These are phyloP conservation scores for Drosophila parthenogenetica DNA, from an alignment of 2,888 invertebrate genomes.

Conservation along the genomic window DNA sequence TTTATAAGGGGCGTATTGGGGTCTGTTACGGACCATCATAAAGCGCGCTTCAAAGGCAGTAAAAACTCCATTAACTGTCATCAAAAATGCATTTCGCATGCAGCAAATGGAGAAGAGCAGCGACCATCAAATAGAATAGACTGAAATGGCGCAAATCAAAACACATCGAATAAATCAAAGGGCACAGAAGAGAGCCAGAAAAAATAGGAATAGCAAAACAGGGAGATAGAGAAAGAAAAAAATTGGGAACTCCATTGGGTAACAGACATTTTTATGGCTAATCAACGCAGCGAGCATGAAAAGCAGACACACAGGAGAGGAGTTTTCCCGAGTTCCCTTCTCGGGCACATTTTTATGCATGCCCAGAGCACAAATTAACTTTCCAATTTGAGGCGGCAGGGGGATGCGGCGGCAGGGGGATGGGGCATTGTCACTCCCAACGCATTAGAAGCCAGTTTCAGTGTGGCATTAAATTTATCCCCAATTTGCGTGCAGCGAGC, in stretches of 20 bases:
- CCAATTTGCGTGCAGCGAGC: slow-evolving; percentile 82
- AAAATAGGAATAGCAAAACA: slow-evolving; percentile 3
- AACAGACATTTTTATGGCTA: slow-evolving; percentile 69
- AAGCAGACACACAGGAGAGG: slow-evolving; percentile 30
- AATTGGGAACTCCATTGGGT: slow-evolving; percentile 12
- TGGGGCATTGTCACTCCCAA: slow-evolving; percentile 60
- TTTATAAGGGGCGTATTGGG: neutral
- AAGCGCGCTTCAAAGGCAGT: slow-evolving; percentile 69
- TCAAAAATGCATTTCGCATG: slow-evolving; percentile 81
- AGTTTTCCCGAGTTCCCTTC: slow-evolving; percentile 27
- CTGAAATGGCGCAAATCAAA: slow-evolving; percentile 76
- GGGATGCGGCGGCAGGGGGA: neutral
- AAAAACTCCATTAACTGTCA: slow-evolving; percentile 82
- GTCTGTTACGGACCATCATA: slow-evolving; percentile 34
- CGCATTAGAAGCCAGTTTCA: slow-evolving; percentile 49
- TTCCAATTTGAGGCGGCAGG: slow-evolving; percentile 54
- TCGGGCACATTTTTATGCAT: slow-evolving; percentile 69
- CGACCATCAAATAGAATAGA: slow-evolving; percentile 74
- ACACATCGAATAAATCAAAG: slow-evolving; percentile 80
- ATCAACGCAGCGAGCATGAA: slow-evolving; percentile 62
- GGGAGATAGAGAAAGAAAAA: slow-evolving; percentile 15
- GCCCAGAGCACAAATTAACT: slow-evolving; percentile 69
- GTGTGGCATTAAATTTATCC: slow-evolving; percentile 73
- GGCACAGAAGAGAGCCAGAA: slow-evolving; percentile 12
- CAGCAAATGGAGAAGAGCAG: slow-evolving; percentile 54